Percentiles rank a stretch among this genome's conserved stretches.
These are phyloP conservation scores for Ibidorhyncha struthersii DNA, from an alignment of 2,113 vertebrate genomes.

Conservation along the genomic window DNA sequence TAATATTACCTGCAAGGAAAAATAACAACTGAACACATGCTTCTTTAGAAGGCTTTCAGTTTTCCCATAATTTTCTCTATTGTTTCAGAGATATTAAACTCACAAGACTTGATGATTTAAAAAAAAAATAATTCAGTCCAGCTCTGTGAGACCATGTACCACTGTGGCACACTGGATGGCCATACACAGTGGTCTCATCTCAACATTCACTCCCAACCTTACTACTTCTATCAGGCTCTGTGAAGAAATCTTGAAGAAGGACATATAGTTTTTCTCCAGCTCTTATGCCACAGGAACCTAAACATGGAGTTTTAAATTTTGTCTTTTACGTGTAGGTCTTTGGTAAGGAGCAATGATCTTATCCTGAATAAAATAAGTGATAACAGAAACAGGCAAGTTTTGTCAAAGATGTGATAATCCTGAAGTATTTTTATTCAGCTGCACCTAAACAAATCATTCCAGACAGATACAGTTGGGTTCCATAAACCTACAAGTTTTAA, in stretches of 20 bases:
- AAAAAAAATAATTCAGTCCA: not conserved
- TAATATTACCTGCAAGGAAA: not conserved
- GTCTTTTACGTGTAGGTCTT: not conserved
- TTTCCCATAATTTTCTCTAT: not conserved
- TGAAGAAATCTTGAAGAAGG: not conserved
- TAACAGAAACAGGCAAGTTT: not conserved
- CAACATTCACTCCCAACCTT: not conserved
- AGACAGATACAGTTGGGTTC: not conserved
- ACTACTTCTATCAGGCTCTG: not conserved
- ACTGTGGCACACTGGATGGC: fast-evolving
- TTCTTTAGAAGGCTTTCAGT: not conserved
- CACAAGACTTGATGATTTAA: not conserved
- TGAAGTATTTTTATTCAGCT: not conserved
- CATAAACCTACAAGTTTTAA: not conserved
- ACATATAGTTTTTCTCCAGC: not conserved
- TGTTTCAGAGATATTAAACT: not conserved
- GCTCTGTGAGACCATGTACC: fast-evolving
- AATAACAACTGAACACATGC: fast-evolving
- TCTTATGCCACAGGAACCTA: not conserved
- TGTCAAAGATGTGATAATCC: not conserved
- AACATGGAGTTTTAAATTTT: fast-evolving
- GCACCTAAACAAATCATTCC: not conserved
- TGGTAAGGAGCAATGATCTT: not conserved
- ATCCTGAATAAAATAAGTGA: not conserved
- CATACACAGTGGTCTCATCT: not conserved